Evolutionary conservation across 2,113 vertebrate genomes (phyloP), one percentile per base, ranked within the genome.

Genomic region (Elaphurus davidianus): DNA sequence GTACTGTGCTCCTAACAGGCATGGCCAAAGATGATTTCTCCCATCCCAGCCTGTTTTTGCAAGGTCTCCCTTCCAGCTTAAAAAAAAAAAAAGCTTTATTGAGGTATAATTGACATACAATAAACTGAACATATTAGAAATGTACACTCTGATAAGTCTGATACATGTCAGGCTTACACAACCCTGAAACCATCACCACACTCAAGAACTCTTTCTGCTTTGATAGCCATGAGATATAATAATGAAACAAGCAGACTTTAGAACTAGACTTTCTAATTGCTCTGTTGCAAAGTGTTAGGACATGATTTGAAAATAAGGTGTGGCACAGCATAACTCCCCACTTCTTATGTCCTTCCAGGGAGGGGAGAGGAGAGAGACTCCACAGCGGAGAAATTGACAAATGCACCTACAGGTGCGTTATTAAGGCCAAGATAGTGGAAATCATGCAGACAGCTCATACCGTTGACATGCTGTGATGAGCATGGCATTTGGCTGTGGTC

Each of bases 201-300:
- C 47, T 33, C 74, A 64, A 76, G 60, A 71, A 52, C 62, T 89
- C 57, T 93, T 87, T 79, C 78, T 6, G 79, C 54, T 95, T 87
- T 27, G 30, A 82, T 11, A 52, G 19, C 33, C 23, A 30, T 85
- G 78, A 83, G n/a, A 78, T 23, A 50, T 1, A 30, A 6, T 55
- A 27, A 6, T 60, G 43, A 23, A 90, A 84, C 45, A 50, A 81
- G 47, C 7, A 43, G 90, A 74, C 28, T 79, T 87, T 92, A 33
- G 92, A 88, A 43, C 6, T 36, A 76, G 67, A 79, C 59, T 92
- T 90, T 67, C 28, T 87, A 76, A 64, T 85, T 54, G 82, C 86
- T 97, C 50, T 57, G n/a, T 59, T 83, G 78, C 50, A 60, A 85
- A 95, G 27, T 45, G 14, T 87, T 89, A 88, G 52, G 87, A 95